Base-by-base conservation (phyloP, 2,113 vertebrate genomes). In the Centropristis striata region DNA sequence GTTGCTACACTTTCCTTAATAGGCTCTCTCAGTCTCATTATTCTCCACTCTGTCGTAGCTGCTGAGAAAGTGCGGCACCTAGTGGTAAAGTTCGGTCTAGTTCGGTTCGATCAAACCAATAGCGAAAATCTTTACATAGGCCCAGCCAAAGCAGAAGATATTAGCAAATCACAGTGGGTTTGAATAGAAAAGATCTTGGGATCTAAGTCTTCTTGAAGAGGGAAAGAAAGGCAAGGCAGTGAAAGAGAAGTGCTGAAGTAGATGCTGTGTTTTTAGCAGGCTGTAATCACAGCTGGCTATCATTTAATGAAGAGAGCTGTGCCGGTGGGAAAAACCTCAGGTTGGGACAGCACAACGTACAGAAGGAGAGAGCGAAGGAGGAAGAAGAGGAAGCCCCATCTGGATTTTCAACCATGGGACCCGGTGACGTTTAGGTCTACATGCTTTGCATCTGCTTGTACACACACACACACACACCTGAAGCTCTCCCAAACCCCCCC, bases 221-320 rank as follows among this genome's bases (percentile, higher is more conserved):
- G 32, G 28, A 46, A 57, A 66, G 4, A 49, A 51, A 37, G 5
- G 32, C 2, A 11, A 7, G 32, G 18, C 5, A 39, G 44, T 16
- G 51, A 42, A 3, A 50, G 51, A 72, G 53, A 64, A 61, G 55
- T 41, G 60, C 58, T 78, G 50, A 47, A 51, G 60, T 47, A 53
- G 70, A 68, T 60, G 53, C 51, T 49, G 66, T 78, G 60, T 84
- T 79, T 86, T 84, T 81, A 84, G 67, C 36, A 53, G 51, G 41
- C 44, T 71, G 54, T 71, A 83, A 81, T 69, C 51, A 27, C 81
- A 81, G 83, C 60, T 54, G 57, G 75, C 75, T 67, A 79, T 86
- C 71, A 75, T 75, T 72, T 69, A 87, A 84, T 83, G 81, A 88
- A 83, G 28, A 46, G 73, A 70, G 63, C 63, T 42, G 18, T 60